These are phyloP conservation scores for Dynastes grantii DNA, from an alignment of 2,888 invertebrate genomes.

Conservation along the genomic window DNA sequence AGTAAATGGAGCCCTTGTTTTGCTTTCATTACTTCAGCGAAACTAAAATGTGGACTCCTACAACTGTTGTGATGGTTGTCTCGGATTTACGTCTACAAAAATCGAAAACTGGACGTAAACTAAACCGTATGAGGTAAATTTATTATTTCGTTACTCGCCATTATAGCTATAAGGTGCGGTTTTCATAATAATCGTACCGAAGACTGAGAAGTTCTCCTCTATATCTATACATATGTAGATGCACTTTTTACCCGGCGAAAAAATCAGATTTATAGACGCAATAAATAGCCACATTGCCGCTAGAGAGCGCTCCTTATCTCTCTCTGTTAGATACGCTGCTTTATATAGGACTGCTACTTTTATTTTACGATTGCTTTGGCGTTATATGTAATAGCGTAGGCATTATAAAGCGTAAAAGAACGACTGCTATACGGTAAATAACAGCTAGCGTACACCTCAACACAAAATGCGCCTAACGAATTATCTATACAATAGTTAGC, in stretches of 20 bases:
- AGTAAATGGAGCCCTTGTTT: too few relatives aligned
- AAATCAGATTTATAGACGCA: slow-evolving; percentile 62
- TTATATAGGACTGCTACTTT: slow-evolving; percentile 18
- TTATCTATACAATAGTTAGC: too few relatives aligned
- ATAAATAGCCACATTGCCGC: slow-evolving; percentile 59
- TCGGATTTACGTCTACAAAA: too few relatives aligned
- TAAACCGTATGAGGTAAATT: not conserved
- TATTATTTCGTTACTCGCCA: not conserved
- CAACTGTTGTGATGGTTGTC: too few relatives aligned
- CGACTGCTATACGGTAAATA: too few relatives aligned
- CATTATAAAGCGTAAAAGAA: slow-evolving; percentile 5
- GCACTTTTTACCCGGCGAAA: slow-evolving; percentile 47
- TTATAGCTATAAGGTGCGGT: not conserved
- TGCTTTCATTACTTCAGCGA: too few relatives aligned
- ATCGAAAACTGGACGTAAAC: too few relatives aligned
- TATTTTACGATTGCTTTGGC: not conserved
- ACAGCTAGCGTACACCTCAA: too few relatives aligned
- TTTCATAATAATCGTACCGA: not conserved
- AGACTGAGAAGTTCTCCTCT: not conserved
- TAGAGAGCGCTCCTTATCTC: slow-evolving; percentile 55
- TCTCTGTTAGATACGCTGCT: not conserved
- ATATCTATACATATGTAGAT: slow-evolving; percentile 8
- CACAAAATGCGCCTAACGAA: too few relatives aligned
- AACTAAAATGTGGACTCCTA: too few relatives aligned
- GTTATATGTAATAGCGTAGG: slow-evolving; percentile 6